A percentile compares a stretch with the other conserved stretches of the same genome.
phyloP scores from a whole-genome alignment of 2,888 invertebrate genomes.

The Cryptocheilus praepositus region DNA sequence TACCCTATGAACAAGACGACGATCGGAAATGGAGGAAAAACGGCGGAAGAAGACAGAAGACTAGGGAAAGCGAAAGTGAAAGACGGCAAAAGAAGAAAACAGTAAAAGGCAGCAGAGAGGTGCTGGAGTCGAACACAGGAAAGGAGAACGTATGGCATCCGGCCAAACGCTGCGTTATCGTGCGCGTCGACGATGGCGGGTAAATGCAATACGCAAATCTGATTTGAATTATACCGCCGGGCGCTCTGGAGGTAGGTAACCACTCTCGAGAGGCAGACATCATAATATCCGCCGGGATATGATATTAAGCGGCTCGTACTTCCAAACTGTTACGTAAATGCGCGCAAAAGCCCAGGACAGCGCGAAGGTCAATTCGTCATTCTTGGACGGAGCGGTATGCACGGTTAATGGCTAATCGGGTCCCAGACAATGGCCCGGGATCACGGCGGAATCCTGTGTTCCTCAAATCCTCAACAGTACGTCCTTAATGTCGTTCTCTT shows the following conservation, averaged over 20 bases:
- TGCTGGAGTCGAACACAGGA: constrained; percentile 5
- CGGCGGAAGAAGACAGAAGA: background rate
- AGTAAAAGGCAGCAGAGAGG: background rate
- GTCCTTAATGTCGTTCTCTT: constrained; percentile 40
- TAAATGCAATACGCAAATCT: constrained; percentile 52
- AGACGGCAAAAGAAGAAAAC: background rate
- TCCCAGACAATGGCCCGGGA: constrained; percentile 38
- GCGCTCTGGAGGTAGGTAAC: constrained; percentile 24
- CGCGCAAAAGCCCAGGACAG: constrained; percentile 23
- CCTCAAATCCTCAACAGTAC: constrained; percentile 16
- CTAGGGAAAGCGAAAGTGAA: background rate
- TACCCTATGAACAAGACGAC: background rate
- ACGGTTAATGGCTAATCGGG: constrained; percentile 48
- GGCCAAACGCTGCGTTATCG: constrained; percentile 48
- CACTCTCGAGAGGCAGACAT: constrained; percentile 46
- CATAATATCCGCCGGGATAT: constrained; percentile 60
- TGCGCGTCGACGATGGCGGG: constrained; percentile 29
- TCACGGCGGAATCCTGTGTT: constrained; percentile 16
- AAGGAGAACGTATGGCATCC: constrained; percentile 43
- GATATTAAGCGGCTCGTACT: constrained; percentile 49
- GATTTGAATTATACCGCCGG: constrained; percentile 52
- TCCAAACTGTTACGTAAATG: constrained; percentile 33
- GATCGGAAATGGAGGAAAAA: background rate
- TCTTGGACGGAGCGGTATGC: constrained; percentile 36
- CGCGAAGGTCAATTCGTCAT: constrained; percentile 42